Base-by-base conservation (phyloP, 2,888 invertebrate species). In the Augochlorella aurata region DNA sequence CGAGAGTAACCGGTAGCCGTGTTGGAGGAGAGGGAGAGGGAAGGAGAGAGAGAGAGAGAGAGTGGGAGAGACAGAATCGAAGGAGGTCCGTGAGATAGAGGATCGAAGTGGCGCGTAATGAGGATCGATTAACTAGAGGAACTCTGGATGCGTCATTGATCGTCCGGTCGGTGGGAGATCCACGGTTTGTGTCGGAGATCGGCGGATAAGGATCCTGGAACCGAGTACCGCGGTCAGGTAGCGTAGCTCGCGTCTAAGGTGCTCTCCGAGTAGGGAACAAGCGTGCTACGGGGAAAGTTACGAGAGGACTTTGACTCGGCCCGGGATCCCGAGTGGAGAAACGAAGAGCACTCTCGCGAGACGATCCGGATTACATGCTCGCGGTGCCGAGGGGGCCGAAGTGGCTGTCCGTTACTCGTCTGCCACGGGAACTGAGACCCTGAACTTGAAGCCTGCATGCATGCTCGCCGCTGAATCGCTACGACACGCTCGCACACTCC, bases 81-180 rank as follows among this genome's bases (percentile, higher is more conserved):
- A 1, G 14, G 47, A 49, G 63, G 45, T 66, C 29, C 49, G 66
- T 49, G 58, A 76, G 54, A 76, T 38, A 63, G 75, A 65, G 70
- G 77, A 80, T 77, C 68, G 76, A 79, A 76, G 76, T 66, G 81
- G 76, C 77, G 77, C 61, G 80, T 84, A 86, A 86, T 67, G 84
- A 86, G 77, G 74, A 76, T 81, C 86, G 81, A 86, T 86, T 82
- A 80, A 86, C 76, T 67, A 77, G 54, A 47, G 70, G n/a, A 49
- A 38, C 29, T 18, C 9, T 49, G 45, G n/a, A 54, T 63, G 58
- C 54, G 44, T 63, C 7, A 63, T 29, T 12, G 68, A 49, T 73
- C 58, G 18, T 49, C 21, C 49, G 8, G 2, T 10, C 58, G 24
- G 58, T 16, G 58, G 24, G 24, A 58, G 58, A 58, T 58, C 8